Conservation (phyloP, 2,888 invertebrate species). For the Ferrisia virgata region DNA sequence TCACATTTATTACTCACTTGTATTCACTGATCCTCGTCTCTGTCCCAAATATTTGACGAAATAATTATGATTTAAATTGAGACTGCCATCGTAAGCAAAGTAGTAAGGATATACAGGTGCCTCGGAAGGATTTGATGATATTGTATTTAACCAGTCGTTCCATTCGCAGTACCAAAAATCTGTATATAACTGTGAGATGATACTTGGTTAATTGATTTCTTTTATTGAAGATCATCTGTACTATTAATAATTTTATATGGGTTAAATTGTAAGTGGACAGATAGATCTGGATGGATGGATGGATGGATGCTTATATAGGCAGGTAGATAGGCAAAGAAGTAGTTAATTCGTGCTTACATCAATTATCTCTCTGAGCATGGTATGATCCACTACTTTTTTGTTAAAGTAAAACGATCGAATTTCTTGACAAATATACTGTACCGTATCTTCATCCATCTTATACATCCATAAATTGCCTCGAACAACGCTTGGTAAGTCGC, state of each 20-base stretch:
- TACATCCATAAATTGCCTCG: constrained; percentile 29
- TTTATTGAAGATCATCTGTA: too few relatives aligned
- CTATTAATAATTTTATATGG: too few relatives aligned
- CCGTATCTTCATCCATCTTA: neutral
- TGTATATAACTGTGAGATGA: neutral
- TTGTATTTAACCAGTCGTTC: neutral
- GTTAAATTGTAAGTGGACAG: too few relatives aligned
- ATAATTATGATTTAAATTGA: neutral
- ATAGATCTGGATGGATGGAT: too few relatives aligned
- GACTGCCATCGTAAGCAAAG: neutral
- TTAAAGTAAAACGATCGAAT: neutral
- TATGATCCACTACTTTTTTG: neutral
- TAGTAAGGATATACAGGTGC: neutral
- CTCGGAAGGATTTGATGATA: neutral
- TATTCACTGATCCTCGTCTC: neutral
- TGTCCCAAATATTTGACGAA: neutral
- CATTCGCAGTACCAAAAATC: neutral
- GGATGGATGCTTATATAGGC: too few relatives aligned
- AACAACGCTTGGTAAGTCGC: neutral
- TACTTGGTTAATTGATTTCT: too few relatives aligned
- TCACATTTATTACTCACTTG: neutral
- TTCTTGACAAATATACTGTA: neutral
- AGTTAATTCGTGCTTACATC: constrained; percentile 2
- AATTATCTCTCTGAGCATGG: neutral
- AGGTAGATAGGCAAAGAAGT: too few relatives aligned